Conservation (phyloP, 1,140 invertebrate species). For the Heterodera carotae region DNA sequence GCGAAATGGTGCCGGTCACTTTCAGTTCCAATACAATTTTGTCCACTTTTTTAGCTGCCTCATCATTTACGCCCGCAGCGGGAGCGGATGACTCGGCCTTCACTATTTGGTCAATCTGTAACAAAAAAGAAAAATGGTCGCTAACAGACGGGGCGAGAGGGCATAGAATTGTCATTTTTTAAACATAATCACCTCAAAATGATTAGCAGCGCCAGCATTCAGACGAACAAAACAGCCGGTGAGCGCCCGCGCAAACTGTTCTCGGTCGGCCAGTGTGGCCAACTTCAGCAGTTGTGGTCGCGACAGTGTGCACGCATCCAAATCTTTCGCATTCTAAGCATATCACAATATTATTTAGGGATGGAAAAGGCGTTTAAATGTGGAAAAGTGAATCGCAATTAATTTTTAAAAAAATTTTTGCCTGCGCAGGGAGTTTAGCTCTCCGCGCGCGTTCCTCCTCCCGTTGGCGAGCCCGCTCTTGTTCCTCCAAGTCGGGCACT, state of each 20-base stretch:
- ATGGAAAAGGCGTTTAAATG: too few species aligned
- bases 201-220: constrained; percentile 17
- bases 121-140: too few species aligned
- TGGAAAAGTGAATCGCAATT: too few species aligned
- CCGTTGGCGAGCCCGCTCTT: neutral
- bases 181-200: constrained; percentile 29
- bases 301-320: constrained; percentile 9
- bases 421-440: constrained; percentile 15
- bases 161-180: too few species aligned
- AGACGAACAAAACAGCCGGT: constrained; percentile 23
- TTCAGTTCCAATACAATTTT: constrained; percentile 21
- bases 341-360: too few species aligned
- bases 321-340: constrained; percentile 14
- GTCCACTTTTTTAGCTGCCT: neutral
- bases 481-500: constrained; percentile 5
- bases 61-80: neutral
- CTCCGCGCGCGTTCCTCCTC: constrained; percentile 20
- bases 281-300: constrained; percentile 17
- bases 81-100: neutral
- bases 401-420: too few species aligned
- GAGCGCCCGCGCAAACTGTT: neutral
- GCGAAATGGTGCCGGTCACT: constrained; percentile 27
- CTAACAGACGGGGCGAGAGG: too few species aligned
- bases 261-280: neutral
- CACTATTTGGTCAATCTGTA: constrained; percentile 23